Evolutionary conservation across 2,797 vertebrate genomes (phyloP).

Genomic region (Neomorphus geoffroyi): DNA sequence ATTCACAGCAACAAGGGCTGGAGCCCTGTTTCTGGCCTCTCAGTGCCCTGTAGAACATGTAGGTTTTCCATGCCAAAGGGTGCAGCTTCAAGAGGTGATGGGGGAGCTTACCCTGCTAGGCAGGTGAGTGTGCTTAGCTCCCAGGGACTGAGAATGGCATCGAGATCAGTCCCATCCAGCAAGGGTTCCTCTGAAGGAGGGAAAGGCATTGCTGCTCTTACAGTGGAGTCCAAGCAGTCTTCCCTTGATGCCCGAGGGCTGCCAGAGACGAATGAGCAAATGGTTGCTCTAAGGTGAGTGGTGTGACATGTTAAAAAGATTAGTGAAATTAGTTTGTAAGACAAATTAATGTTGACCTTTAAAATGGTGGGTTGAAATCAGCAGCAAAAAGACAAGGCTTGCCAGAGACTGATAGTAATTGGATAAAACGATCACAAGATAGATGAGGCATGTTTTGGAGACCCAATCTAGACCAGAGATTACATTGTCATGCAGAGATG

Average conservation of each 20-base stretch:
- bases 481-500: neutral
- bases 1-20: neutral
- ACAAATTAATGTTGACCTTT: neutral
- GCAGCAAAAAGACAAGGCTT: neutral
- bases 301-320: neutral
- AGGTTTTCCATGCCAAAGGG: neutral
- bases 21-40: neutral
- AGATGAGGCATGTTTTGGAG: neutral
- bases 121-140: neutral
- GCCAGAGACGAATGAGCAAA: neutral
- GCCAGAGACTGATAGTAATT: neutral
- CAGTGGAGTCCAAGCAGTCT: neutral
- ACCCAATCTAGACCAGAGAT: neutral
- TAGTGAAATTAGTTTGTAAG: neutral
- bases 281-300: neutral
- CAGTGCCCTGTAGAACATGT: neutral
- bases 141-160: neutral
- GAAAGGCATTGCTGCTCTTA: neutral
- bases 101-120: neutral
- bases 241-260: neutral
- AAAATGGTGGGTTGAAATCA: neutral
- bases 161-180: neutral
- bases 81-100: neutral
- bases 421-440: neutral
- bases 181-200: neutral